Conservation (phyloP, 2,797 vertebrate species). For the Micropoecilia bifurca region DNA sequence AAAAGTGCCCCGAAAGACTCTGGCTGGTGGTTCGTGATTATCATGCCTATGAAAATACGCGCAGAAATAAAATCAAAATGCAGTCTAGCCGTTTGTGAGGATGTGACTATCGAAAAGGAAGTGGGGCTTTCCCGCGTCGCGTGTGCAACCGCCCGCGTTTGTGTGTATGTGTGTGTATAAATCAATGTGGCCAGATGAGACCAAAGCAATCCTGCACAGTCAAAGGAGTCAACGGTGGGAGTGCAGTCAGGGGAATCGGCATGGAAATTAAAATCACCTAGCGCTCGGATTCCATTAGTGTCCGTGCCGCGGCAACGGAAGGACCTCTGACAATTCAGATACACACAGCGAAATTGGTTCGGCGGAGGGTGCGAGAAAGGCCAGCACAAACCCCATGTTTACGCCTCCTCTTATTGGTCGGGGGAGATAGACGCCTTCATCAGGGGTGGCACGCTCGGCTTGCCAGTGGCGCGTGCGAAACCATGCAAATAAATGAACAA, state of each 20-base stretch:
- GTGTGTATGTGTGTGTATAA: constrained; percentile 52
- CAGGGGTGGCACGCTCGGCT: constrained; percentile 78
- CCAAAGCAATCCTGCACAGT: constrained; percentile 84
- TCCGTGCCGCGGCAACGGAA: constrained; percentile 74
- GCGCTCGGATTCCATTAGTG: constrained; percentile 84
- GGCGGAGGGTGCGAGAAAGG: constrained; percentile 72
- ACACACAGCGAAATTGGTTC: constrained; percentile 82
- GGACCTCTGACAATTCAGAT: constrained; percentile 85
- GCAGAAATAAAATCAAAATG: constrained; percentile 48
- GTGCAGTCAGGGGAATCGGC: constrained; percentile 85
- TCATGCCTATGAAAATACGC: constrained; percentile 44
- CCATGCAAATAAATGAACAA: constrained; percentile 85
- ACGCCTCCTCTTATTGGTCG: constrained; percentile 75
- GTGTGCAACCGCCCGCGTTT: constrained; percentile 8
- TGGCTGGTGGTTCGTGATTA: constrained; percentile 24
- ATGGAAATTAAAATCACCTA: constrained; percentile 87
- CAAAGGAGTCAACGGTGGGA: constrained; percentile 80
- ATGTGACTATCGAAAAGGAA: constrained; percentile 35
- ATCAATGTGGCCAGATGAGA: constrained; percentile 83
- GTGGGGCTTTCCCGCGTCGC: constrained; percentile 22
- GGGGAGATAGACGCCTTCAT: constrained; percentile 81
- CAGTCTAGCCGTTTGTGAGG: constrained; percentile 24
- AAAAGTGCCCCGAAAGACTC: constrained; percentile 34
- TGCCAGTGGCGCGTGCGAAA: constrained; percentile 76
- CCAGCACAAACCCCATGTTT: constrained; percentile 69